Evolutionary conservation across 1,140 invertebrate species (phyloP).

Genomic region (Chymomyza costata): DNA sequence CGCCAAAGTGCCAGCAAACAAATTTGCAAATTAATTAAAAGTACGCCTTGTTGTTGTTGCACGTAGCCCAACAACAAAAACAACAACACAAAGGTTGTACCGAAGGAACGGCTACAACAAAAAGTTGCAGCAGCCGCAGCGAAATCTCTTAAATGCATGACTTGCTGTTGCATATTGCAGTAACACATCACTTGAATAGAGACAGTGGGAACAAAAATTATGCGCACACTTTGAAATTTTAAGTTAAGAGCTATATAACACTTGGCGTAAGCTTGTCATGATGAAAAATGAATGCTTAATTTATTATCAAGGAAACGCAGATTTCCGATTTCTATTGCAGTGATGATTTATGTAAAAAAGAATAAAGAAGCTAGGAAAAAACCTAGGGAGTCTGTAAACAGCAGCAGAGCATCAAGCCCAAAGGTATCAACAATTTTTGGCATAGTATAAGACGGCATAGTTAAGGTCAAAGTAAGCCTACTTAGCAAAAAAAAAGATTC

Average conservation of each 20-base stretch:
- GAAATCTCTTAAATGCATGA: slow-evolving; percentile 47
- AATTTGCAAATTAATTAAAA: slow-evolving; percentile 42
- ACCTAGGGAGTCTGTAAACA: no score
- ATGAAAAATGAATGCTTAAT: slow-evolving; percentile 7
- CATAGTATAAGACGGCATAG: no score
- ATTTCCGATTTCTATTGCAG: not conserved
- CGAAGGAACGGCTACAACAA: slow-evolving; percentile 19
- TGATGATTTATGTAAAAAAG: not conserved
- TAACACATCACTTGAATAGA: slow-evolving; percentile 25
- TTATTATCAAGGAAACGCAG: slow-evolving; percentile 2
- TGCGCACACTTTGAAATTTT: slow-evolving; percentile 4
- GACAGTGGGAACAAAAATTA: slow-evolving; percentile 9
- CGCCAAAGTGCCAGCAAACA: slow-evolving; percentile 22
- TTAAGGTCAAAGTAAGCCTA: no score
- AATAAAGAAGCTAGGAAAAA: no score
- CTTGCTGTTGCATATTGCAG: slow-evolving; percentile 49
- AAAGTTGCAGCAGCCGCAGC: slow-evolving; percentile 37
- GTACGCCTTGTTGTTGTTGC: no score
- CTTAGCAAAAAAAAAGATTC: no score
- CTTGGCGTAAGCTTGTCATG: slow-evolving; percentile 8
- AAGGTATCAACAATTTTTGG: no score
- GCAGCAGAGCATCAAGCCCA: no score
- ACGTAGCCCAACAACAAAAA: slow-evolving; percentile 8
- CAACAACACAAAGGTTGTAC: not conserved
- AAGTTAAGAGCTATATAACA: slow-evolving; percentile 3